A percentile compares a stretch with the other conserved stretches of the same genome.
Evolutionary conservation across 2,888 invertebrate genomes (phyloP).

Genomic region (Tetrapedia diversipes): DNA sequence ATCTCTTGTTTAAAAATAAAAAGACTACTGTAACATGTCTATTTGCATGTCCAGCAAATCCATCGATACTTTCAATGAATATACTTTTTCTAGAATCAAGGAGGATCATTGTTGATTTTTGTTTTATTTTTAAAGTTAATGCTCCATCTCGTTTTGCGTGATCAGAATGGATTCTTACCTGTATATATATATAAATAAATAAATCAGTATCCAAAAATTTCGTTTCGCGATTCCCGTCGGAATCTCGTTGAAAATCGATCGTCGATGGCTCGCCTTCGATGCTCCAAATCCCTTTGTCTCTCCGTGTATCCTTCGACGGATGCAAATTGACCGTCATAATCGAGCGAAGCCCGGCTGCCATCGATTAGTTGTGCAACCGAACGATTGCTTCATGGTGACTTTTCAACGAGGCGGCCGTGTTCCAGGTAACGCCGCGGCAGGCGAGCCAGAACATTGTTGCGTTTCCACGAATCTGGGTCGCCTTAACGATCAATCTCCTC

Average conservation of each 20-base stretch:
- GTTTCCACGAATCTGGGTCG: constrained; percentile 51
- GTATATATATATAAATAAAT: too few relatives aligned
- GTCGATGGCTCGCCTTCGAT: not conserved
- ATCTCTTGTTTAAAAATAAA: too few relatives aligned
- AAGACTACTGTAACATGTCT: too few relatives aligned
- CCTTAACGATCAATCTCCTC: constrained; percentile 48
- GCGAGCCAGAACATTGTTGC: constrained; percentile 57
- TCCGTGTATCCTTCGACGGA: constrained; percentile 37
- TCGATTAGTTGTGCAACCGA: constrained; percentile 56
- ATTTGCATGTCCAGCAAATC: too few relatives aligned
- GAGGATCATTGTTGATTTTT: too few relatives aligned
- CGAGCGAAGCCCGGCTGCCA: constrained; percentile 50
- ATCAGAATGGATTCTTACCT: too few relatives aligned
- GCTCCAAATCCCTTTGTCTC: constrained; percentile 3
- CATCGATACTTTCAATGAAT: not conserved
- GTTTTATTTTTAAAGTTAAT: too few relatives aligned
- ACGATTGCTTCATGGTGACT: constrained; percentile 53
- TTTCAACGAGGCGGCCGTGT: constrained; percentile 40
- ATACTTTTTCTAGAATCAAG: too few relatives aligned
- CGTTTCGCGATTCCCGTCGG: too few relatives aligned
- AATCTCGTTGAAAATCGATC: not conserved
- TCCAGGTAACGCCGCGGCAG: constrained; percentile 42
- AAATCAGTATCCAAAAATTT: too few relatives aligned
- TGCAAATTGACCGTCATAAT: constrained; percentile 61
- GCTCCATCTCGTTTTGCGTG: too few relatives aligned